phyloP scores from a whole-genome alignment of 2,113 vertebrate species.

The Seriola rivoliana region DNA sequence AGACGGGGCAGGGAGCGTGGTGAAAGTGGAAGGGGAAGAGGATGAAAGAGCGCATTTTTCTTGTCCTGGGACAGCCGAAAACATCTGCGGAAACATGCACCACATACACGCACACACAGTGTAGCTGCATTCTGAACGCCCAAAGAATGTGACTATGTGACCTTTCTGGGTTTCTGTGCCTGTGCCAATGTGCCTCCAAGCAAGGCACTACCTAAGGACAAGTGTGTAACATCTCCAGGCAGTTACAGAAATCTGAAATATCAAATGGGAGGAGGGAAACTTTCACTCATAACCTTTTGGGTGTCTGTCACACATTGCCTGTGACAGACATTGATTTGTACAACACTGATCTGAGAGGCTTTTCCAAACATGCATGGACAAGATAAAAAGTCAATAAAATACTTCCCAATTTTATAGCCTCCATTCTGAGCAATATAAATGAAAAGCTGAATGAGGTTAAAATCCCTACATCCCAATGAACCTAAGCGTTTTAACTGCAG shows the following conservation, averaged over 20 bases:
- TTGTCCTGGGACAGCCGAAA: slow-evolving; percentile 63
- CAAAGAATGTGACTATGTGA: slow-evolving; percentile 52
- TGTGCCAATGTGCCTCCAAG: slow-evolving; percentile 9
- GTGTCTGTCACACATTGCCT: not conserved
- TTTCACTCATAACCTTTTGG: not conserved
- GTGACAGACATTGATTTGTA: not conserved
- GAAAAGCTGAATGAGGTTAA: not conserved
- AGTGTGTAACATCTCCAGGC: not conserved
- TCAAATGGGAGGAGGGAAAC: not conserved
- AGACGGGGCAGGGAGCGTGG: slow-evolving; percentile 53
- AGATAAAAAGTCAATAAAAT: not conserved
- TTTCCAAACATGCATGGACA: not conserved
- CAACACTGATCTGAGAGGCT: not conserved
- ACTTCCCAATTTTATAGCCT: not conserved
- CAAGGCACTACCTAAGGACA: slow-evolving; percentile 32
- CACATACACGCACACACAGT: slow-evolving; percentile 27
- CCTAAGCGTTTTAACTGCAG: not conserved
- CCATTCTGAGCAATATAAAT: not conserved
- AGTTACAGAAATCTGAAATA: not conserved
- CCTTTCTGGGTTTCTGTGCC: slow-evolving; percentile 51
- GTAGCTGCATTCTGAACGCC: slow-evolving; percentile 21
- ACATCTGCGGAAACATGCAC: slow-evolving; percentile 54
- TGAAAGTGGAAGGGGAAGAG: slow-evolving; percentile 56
- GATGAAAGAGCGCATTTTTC: slow-evolving; percentile 78
- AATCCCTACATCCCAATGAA: not conserved